Percentiles rank a stretch among this genome's conserved stretches.
These are phyloP conservation scores for Malurus elegans DNA, from an alignment of 2,113 vertebrate species.

Conservation along the genomic window DNA sequence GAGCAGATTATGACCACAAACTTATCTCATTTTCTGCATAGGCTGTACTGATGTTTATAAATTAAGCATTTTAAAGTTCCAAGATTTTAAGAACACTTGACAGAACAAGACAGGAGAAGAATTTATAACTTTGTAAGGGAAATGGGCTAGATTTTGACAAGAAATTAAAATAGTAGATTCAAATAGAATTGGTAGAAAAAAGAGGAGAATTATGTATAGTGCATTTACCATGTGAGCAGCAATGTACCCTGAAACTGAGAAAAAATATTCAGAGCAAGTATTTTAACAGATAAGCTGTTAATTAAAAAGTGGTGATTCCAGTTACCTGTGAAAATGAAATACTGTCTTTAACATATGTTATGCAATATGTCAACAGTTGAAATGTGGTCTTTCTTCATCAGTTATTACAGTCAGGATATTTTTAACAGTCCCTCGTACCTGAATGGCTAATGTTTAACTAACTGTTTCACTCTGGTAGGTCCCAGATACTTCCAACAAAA, in stretches of 20 bases:
- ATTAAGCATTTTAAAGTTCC: neutral
- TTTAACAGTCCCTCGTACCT: slow-evolving; percentile 11
- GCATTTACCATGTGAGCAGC: neutral
- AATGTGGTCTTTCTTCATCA: slow-evolving; percentile 1
- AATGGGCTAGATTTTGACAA: neutral
- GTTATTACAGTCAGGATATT: slow-evolving; percentile 32
- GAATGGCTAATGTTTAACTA: slow-evolving; percentile 40
- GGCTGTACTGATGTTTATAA: neutral
- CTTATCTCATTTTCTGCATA: neutral
- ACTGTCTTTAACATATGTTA: slow-evolving; percentile 21
- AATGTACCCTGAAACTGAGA: slow-evolving; percentile 19
- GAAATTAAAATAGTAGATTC: neutral
- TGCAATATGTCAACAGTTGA: slow-evolving; percentile 10
- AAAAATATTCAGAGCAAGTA: slow-evolving; percentile 2
- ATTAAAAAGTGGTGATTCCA: slow-evolving; percentile 53
- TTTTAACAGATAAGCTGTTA: slow-evolving; percentile 56
- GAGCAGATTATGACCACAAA: neutral
- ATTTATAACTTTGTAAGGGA: neutral
- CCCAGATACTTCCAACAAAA: neutral
- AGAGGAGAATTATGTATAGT: neutral
- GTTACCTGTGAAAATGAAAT: slow-evolving; percentile 34
- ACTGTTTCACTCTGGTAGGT: neutral
- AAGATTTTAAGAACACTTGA: neutral
- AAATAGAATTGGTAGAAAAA: neutral
- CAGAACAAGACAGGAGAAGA: neutral